Percentiles rank a stretch among this genome's conserved stretches.
phyloP scores from a whole-genome alignment of 2,113 vertebrate genomes.

The Poeciliopsis occidentalis region DNA sequence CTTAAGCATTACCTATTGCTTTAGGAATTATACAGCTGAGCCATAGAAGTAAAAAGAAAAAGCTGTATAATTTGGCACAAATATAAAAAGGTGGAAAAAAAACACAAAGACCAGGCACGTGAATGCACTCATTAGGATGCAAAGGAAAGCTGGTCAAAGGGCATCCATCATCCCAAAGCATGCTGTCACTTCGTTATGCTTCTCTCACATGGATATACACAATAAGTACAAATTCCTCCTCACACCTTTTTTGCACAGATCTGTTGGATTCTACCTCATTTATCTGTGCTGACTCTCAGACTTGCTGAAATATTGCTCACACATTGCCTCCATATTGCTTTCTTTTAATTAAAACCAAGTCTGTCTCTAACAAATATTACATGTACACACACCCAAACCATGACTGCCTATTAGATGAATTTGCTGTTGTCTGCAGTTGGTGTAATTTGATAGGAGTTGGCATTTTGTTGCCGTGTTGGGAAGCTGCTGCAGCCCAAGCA shows the following conservation, averaged over 20 bases:
- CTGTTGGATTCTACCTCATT: slow-evolving; percentile 38
- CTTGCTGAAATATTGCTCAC: slow-evolving; percentile 3
- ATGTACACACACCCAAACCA: neutral
- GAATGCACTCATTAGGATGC: slow-evolving; percentile 52
- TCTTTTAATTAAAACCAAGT: slow-evolving; percentile 18
- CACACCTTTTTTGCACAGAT: slow-evolving; percentile 19
- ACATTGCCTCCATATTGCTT: neutral
- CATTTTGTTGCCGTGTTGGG: slow-evolving; percentile 8
- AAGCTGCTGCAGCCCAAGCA: slow-evolving; percentile 16
- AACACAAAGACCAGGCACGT: slow-evolving; percentile 27
- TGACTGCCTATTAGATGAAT: neutral
- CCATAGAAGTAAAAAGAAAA: slow-evolving; percentile 5
- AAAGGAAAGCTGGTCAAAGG: slow-evolving; percentile 37
- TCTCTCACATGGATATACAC: slow-evolving; percentile 35
- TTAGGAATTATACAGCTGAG: slow-evolving; percentile 26
- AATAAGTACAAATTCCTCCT: slow-evolving; percentile 41
- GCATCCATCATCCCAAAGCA: slow-evolving; percentile 56
- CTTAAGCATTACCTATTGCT: slow-evolving; percentile 35
- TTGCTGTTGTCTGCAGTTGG: neutral
- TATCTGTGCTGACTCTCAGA: slow-evolving; percentile 20
- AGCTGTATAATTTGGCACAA: slow-evolving; percentile 44
- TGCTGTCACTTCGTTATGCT: slow-evolving; percentile 25
- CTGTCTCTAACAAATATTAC: neutral
- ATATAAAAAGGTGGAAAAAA: slow-evolving; percentile 40
- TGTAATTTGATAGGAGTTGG: neutral